Base-by-base conservation (phyloP, 2,113 vertebrate genomes). In the Macaca fascicularis region DNA sequence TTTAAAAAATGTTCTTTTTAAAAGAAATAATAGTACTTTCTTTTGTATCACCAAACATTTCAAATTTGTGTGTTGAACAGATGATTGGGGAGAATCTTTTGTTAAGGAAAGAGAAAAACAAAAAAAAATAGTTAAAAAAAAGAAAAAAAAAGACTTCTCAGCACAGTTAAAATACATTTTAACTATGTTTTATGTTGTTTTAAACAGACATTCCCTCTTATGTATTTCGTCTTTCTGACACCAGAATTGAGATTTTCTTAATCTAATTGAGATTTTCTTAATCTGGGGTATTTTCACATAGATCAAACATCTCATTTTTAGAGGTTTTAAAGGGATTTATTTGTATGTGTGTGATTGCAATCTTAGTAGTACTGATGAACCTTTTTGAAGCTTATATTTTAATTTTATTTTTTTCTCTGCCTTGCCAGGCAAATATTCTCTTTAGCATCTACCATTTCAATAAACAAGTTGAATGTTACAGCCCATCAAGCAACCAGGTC, bases 381-480 rank as follows among this genome's bases (percentile, higher is more conserved):
- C 52, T 88, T 95, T 85, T 94, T 95, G 32, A 75, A 85, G 19
- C 27, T 89, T 86, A 38, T 88, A 43, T 81, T 79, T 91, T 30
- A 40, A 35, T 90, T 96, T 95, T 72, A 43, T 32, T 72, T 79
- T 92, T 79, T 67, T 7, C 3, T 8, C 22, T 94, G 11, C 19
- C n/a, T 95, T 94, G 3, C 40, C 38, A 59, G 45, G 35, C 45
- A 57, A 4, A 20, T 91, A 70, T 89, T 93, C 11, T 86, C 35
- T 90, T 87, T 11, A n/a, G 12, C 1, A 27, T 52, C 59, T 92
- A 48, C 88, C 4, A 2, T 64, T 91, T 83, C 32, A 64, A 10
- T 92, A 92, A 90, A 32, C 72, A 97, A 75, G 89, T 25, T 97
- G 95, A 90, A 35, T 50, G 93, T 93, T 89, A 90, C 78, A 94